These are phyloP conservation scores for Drosophila subpulchrella DNA, from an alignment of 1,140 invertebrate species.

Conservation along the genomic window DNA sequence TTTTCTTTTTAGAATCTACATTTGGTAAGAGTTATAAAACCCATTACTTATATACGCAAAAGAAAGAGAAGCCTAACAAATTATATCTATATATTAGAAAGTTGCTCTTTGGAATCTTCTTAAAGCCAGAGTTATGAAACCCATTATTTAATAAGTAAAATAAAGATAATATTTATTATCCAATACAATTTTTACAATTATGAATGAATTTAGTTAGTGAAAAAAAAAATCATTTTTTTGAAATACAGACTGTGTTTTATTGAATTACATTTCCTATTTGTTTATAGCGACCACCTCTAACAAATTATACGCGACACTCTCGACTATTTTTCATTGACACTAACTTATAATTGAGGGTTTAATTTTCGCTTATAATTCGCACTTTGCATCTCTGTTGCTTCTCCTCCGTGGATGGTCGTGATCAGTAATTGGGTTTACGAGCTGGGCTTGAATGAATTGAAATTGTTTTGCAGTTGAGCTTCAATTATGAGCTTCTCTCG, in stretches of 20 bases:
- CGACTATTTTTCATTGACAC: conserved; percentile 55
- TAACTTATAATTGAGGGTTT: conserved; percentile 58
- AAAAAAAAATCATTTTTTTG: background rate
- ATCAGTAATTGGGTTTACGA: conserved; percentile 67
- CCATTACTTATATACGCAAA: too few species aligned
- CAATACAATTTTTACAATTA: too few species aligned
- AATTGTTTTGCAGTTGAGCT: conserved; percentile 64
- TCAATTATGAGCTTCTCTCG: conserved; percentile 47
- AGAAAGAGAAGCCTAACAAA: background rate
- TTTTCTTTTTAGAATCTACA: too few species aligned
- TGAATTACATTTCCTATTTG: background rate
- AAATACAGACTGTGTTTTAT: background rate
- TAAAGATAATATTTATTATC: too few species aligned
- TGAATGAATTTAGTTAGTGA: too few species aligned
- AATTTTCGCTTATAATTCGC: conserved; percentile 25
- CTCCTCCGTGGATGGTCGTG: conserved; percentile 22
- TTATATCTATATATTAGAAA: background rate
- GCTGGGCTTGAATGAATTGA: conserved; percentile 67
- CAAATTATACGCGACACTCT: conserved; percentile 17
- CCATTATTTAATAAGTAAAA: too few species aligned
- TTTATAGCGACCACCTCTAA: background rate
- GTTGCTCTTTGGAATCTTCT: background rate
- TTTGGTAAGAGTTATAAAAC: too few species aligned
- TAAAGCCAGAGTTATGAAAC: too few species aligned
- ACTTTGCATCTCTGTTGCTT: conserved; percentile 23